Conservation (phyloP, 2,113 vertebrate species). For the Chrysochloris asiatica region DNA sequence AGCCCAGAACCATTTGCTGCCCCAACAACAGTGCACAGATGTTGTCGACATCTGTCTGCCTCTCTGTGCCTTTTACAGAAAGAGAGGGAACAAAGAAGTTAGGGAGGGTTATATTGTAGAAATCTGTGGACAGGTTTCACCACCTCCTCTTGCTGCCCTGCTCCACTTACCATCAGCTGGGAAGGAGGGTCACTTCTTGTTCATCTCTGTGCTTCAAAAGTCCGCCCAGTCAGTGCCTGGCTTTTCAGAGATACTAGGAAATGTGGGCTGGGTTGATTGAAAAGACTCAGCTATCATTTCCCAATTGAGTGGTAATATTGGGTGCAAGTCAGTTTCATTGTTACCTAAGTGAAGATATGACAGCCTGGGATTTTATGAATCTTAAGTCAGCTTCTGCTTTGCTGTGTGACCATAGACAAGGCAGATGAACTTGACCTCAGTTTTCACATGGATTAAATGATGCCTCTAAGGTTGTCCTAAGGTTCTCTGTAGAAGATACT, state of each 20-base stretch:
- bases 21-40: constrained; percentile 54
- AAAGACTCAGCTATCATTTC: background rate
- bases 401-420: background rate
- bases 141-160: background rate
- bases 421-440: background rate
- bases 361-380: background rate
- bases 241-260: background rate
- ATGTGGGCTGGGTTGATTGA: too few relatives aligned
- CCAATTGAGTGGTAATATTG: background rate
- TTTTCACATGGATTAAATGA: background rate
- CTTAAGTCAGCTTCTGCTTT: background rate
- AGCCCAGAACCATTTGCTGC: constrained; percentile 47
- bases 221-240: rapidly evolving
- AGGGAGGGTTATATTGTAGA: background rate
- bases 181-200: background rate
- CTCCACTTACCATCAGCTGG: rapidly evolving
- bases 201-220: background rate
- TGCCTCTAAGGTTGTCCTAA: background rate
- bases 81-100: background rate
- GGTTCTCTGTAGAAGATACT: background rate
- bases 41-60: constrained; percentile 72
- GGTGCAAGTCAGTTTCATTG: background rate
- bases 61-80: background rate
- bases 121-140: background rate
- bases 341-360: background rate